A percentile compares a stretch with the other conserved stretches of the same genome.
phyloP scores from a whole-genome alignment of 2,888 invertebrate species.

The Lamellibrachia satsuma region DNA sequence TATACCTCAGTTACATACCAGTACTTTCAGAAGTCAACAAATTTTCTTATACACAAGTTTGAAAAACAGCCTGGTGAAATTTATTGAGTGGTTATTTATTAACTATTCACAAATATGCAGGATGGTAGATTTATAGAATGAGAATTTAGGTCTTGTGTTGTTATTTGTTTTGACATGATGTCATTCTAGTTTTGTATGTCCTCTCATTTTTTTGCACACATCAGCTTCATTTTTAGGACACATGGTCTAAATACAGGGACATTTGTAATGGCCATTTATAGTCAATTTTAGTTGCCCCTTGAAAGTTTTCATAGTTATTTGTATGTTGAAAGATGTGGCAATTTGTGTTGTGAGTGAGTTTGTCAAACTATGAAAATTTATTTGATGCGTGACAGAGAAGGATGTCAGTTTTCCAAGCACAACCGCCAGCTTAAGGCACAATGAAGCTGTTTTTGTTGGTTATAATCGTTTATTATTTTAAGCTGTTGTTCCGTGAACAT shows the following conservation, averaged over 20 bases:
- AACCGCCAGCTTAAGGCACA: conserved; percentile 1
- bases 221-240: neutral
- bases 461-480: conserved; percentile 3
- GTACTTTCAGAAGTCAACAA: too few species aligned
- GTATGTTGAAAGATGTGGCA: neutral
- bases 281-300: neutral
- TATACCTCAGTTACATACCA: neutral
- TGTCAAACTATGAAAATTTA: neutral
- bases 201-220: neutral
- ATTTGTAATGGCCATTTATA: neutral
- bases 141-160: neutral
- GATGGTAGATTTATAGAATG: neutral
- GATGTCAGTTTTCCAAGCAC: neutral
- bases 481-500: neutral
- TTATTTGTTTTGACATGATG: neutral
- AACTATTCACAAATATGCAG: neutral
- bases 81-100: neutral
- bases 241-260: neutral
- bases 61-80: neutral
- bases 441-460: conserved; percentile 5
- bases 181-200: neutral
- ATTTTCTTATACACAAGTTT: neutral
- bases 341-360: neutral
- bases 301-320: neutral
- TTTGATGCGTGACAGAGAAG: neutral